Evolutionary conservation across 2,888 invertebrate genomes (phyloP), one percentile per base, ranked within the genome.

Genomic region (Apeira syringaria): DNA sequence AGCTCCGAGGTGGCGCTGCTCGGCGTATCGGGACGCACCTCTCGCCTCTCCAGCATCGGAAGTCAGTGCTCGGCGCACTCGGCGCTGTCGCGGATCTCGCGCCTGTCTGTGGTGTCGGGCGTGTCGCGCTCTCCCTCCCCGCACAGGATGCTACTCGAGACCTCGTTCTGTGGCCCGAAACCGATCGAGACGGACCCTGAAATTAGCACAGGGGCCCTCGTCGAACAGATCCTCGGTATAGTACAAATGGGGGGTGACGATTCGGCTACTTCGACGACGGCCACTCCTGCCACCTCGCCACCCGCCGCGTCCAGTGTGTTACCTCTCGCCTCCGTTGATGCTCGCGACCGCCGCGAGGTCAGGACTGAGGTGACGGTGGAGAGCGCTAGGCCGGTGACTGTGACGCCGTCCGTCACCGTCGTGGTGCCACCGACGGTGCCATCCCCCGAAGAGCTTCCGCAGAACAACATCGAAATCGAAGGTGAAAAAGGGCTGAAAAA

Each of bases 61-160:
- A 94, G 95, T 55, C 95, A 95, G 74, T 94, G 95, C 29, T 94
- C 94, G 0, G 92, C 92, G 5, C 91, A 91, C 41, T 92, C 87
- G 2, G 86, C 79, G 22, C 51, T 68, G 39, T 74, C 78, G 43
- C 80, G 70, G 29, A 68, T 77, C 30, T 86, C 83, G n/a, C 77
- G 80, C 10, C 72, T 89, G 2, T 89, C 90, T 1, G 86, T 75
- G 6, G 91, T 87, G 41, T 92, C 92, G 7, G 90, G 84, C 28
- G 69, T 86, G 11, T 94, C 94, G 3, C 92, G 95, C 48, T 95
- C 95, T 17, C 96, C 97, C 1, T 97, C 97, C 7, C 97, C 97
- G n/a, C 97, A 97, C 86, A 95, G 95, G 77, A 96, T 96, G 93
- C 90, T 97, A 39, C 90, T 97, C 44, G 97, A 97, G 83, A 97